Conservation (phyloP, 2,797 vertebrate genomes). For the Thunnus albacares region DNA sequence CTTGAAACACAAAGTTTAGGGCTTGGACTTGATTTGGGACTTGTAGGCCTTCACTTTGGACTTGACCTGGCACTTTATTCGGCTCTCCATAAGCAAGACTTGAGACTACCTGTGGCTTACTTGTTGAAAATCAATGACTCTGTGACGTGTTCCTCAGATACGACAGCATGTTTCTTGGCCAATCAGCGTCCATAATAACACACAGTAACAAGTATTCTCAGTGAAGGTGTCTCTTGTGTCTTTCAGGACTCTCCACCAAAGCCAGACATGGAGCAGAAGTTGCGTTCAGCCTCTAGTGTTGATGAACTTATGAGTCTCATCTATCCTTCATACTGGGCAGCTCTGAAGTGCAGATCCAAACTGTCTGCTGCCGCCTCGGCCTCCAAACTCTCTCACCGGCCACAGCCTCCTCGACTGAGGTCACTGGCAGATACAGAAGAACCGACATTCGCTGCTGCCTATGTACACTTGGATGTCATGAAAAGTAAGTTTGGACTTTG, state of each 20-base stretch:
- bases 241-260: constrained; percentile 87
- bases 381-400: constrained; percentile 46
- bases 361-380: constrained; percentile 79
- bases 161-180: background rate
- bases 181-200: background rate
- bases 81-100: background rate
- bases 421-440: constrained; percentile 70
- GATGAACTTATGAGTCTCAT: constrained; percentile 97
- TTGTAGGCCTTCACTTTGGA: too few species aligned
- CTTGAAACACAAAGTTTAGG: background rate
- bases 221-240: constrained; percentile 52
- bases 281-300: constrained; percentile 94
- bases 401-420: constrained; percentile 37
- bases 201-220: background rate
- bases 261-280: constrained; percentile 92
- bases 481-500: constrained; percentile 90
- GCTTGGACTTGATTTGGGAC: background rate
- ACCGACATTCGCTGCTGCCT: constrained; percentile 92
- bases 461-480: constrained; percentile 93
- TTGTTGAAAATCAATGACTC: background rate
- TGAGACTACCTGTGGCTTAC: background rate
- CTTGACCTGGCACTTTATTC: background rate
- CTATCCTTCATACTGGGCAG: constrained; percentile 95
- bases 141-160: background rate
- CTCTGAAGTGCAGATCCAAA: constrained; percentile 94